Evolutionary conservation across 2,113 vertebrate genomes (phyloP), one percentile per base, ranked within the genome.

Genomic region (Sinocyclocheilus grahami): DNA sequence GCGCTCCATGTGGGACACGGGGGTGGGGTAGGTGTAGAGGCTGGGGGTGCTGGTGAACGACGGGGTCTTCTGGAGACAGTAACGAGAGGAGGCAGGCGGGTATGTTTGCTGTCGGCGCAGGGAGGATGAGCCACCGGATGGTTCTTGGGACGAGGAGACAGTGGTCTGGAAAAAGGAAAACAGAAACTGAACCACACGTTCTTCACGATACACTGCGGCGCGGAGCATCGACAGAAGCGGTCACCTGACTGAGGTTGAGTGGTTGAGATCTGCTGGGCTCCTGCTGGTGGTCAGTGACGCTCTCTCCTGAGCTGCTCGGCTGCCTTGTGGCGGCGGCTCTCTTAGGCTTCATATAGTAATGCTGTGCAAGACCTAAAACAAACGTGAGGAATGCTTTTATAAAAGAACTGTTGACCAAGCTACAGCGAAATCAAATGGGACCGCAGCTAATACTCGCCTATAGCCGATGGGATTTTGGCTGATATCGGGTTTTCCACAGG

Each of bases 241-340:
- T 92, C 75, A 99, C 98, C 97, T 99, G 98, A 94, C 98, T 99
- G 93, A 99, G 98, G 94, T 99, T 99, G 88, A 99, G 96, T 72
- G 98, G 98, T 92, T 99, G 97, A 14, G 96, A 96, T 93, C 99
- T 97, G 93, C 97, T 97, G 86, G 96, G 97, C 86, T 96, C 94
- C 77, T 96, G 94, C 48, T 93, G 94, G 13, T 96, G 95, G 81
- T 95, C 94, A 88, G 95, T 97, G 58, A 94, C 90, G 0, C 93
- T 94, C 33, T 96, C 97, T 63, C 96, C 94, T 82, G 96, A 97
- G 94, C 92, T 97, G 96, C 95, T 97, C 89, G 94, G 96, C 95
- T 94, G 96, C 78, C 88, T 93, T 89, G 93, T 95, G 90, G 95
- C 74, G 0, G n/a, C 96, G 89, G 89, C 95, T 92, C 48, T 95